Conservation (phyloP, 2,113 vertebrate species). For the Gallinago paraguaiae region DNA sequence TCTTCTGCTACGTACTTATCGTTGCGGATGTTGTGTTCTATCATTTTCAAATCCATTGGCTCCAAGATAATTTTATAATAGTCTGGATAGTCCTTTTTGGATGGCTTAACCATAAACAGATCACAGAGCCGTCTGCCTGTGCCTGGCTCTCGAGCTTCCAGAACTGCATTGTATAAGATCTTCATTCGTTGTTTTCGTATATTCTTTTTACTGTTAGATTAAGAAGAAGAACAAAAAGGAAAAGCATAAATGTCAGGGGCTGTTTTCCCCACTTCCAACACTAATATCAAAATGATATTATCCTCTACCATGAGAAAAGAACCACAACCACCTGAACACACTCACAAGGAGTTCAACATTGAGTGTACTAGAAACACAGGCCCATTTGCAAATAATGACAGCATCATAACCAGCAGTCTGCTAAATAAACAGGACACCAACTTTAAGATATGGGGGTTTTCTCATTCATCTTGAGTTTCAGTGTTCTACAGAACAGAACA, state of each 20-base stretch:
- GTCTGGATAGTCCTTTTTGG: conserved; percentile 98
- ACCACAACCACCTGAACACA: neutral
- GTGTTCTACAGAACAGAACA: neutral
- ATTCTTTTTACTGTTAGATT: conserved; percentile 90
- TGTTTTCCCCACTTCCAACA: neutral
- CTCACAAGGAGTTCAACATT: neutral
- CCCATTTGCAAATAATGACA: neutral
- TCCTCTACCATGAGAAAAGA: neutral
- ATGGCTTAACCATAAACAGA: conserved; percentile 97
- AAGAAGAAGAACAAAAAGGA: neutral
- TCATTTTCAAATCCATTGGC: conserved; percentile 95
- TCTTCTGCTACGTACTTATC: conserved; percentile 93
- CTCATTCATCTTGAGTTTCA: neutral
- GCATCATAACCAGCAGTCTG: neutral
- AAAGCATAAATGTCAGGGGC: neutral
- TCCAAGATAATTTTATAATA: conserved; percentile 99
- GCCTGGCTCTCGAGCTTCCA: conserved; percentile 87
- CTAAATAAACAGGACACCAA: neutral
- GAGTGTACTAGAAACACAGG: neutral
- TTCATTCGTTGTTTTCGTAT: conserved; percentile 95
- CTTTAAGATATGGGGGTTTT: neutral
- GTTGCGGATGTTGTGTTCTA: conserved; percentile 94
- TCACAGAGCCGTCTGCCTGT: conserved; percentile 92
- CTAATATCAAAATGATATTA: neutral
- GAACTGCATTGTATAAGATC: conserved; percentile 87